Percentiles rank a stretch among this genome's conserved stretches.
Conservation (phyloP, 2,797 vertebrate species). For the Cercopithecus mitis region DNA sequence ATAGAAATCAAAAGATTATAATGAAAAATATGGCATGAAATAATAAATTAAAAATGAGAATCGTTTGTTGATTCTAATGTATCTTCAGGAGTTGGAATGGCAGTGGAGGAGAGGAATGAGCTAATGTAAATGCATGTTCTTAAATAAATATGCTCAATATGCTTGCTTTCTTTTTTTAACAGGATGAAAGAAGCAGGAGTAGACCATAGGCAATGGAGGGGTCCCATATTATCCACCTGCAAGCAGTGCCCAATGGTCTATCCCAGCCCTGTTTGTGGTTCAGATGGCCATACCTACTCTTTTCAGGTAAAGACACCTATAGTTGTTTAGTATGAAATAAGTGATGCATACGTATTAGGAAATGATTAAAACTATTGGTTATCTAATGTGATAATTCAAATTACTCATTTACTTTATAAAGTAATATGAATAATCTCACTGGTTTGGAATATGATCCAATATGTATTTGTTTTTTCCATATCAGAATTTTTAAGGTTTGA, state of each 20-base stretch:
- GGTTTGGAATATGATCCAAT: background rate
- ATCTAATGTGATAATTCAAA: background rate
- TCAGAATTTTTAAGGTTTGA: background rate
- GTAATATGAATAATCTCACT: background rate
- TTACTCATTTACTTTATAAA: slow-evolving; percentile 3
- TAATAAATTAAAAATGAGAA: background rate
- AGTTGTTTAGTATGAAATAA: background rate
- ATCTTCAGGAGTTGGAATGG: background rate
- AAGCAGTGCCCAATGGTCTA: slow-evolving; percentile 92
- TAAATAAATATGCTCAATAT: background rate
- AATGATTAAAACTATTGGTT: background rate
- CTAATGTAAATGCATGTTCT: background rate
- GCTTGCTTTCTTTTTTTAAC: slow-evolving; percentile 75
- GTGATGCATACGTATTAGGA: background rate
- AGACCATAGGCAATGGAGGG: slow-evolving; percentile 88
- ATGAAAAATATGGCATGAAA: background rate
- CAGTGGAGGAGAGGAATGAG: background rate
- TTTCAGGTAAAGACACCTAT: slow-evolving; percentile 89
- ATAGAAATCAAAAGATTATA: background rate
- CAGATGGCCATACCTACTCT: slow-evolving; percentile 94
- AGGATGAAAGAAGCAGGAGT: slow-evolving; percentile 93
- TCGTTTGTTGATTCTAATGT: background rate
- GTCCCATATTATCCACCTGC: slow-evolving; percentile 87
- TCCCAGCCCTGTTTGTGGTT: slow-evolving; percentile 93
- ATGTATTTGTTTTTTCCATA: background rate